These are phyloP conservation scores for Picus viridis DNA, from an alignment of 2,797 vertebrate genomes.

Conservation along the genomic window DNA sequence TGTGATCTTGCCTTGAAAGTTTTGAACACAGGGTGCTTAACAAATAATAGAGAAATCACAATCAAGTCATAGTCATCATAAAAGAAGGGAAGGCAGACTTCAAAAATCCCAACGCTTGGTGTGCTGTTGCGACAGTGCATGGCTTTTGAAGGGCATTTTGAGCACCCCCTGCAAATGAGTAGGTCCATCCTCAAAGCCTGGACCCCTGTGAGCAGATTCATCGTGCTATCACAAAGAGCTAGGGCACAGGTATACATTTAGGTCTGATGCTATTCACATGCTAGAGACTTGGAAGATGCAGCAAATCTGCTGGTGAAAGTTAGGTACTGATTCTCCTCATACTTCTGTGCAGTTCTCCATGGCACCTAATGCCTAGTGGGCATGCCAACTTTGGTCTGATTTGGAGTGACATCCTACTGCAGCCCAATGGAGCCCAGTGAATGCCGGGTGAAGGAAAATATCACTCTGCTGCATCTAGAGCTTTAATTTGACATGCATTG, in stretches of 20 bases:
- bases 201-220: not conserved
- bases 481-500: not conserved
- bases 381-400: not conserved
- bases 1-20: not conserved
- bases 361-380: not conserved
- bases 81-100: not conserved
- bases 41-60: not conserved
- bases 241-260: not conserved
- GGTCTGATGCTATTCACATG: not conserved
- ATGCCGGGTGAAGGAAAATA: not conserved
- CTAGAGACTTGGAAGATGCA: not conserved
- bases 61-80: not conserved
- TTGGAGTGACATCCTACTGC: not conserved
- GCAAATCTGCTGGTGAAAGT: not conserved
- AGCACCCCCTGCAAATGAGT: not conserved
- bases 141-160: not conserved
- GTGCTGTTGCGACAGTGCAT: not conserved
- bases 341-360: not conserved
- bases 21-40: not conserved
- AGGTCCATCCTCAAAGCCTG: not conserved
- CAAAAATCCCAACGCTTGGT: accelerated
- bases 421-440: not conserved
- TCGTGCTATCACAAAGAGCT: not conserved
- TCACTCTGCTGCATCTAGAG: not conserved
- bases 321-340: not conserved